A percentile compares a stretch with the other conserved stretches of the same genome.
Conservation (phyloP, 2,888 invertebrate species). For the Zele albiditarsus region DNA sequence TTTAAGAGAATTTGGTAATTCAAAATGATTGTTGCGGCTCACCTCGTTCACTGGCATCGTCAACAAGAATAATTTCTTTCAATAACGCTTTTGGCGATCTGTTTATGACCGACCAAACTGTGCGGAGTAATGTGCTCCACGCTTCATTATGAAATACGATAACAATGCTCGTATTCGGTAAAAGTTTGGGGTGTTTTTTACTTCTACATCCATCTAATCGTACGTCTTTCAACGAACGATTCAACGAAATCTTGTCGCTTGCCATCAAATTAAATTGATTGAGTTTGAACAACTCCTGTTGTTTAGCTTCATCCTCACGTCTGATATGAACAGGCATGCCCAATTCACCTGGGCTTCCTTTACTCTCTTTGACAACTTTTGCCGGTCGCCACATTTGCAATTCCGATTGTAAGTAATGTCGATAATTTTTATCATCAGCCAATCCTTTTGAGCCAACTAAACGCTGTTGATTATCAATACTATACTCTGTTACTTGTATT, state of each 20-base stretch:
- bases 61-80: constrained; percentile 96
- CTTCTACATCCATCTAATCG: constrained; percentile 90
- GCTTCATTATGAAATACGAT: constrained; percentile 99
- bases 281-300: constrained; percentile 96
- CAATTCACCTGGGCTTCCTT: constrained; percentile 90
- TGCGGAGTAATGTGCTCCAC: constrained; percentile 95
- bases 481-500: constrained; percentile 52
- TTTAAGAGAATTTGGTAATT: neutral
- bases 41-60: constrained; percentile 97
- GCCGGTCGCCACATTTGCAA: constrained; percentile 84
- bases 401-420: constrained; percentile 70
- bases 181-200: constrained; percentile 83
- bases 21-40: constrained; percentile 48
- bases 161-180: constrained; percentile 96
- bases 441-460: constrained; percentile 54
- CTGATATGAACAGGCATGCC: constrained; percentile 93
- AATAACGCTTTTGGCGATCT: constrained; percentile 91
- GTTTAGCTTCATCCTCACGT: constrained; percentile 86
- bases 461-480: constrained; percentile 42
- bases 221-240: constrained; percentile 95
- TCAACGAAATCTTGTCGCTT: constrained; percentile 97
- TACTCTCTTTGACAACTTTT: constrained; percentile 79
- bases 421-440: constrained; percentile 43
- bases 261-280: constrained; percentile 99
- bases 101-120: constrained; percentile 97